A percentile compares a stretch with the other conserved stretches of the same genome.
Evolutionary conservation across 1,140 invertebrate genomes (phyloP).

Genomic region (Coenobita brevimanus): DNA sequence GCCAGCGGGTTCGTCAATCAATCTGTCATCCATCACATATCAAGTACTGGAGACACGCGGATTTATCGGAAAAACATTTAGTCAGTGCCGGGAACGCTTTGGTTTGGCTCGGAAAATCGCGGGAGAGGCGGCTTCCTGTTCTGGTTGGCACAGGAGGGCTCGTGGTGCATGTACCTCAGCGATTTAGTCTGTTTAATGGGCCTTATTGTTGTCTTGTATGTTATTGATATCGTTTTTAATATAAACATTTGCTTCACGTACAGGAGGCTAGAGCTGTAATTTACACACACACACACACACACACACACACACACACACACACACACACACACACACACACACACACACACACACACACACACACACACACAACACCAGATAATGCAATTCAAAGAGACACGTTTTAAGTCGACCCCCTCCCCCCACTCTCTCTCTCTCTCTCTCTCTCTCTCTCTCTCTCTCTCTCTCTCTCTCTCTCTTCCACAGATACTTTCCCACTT

Average conservation of each 20-base stretch:
- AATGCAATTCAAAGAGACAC: not conserved
- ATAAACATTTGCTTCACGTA: too few relatives aligned
- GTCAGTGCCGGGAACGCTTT: too few relatives aligned
- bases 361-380: not conserved
- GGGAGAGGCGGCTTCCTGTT: not conserved
- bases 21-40: too few relatives aligned
- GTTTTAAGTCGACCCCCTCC: not conserved
- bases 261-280: too few relatives aligned
- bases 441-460: not conserved
- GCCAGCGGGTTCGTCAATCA: too few relatives aligned
- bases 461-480: conserved; percentile 2
- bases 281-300: not conserved
- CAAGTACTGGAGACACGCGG: too few relatives aligned
- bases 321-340: conserved; percentile 3
- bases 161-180: too few relatives aligned
- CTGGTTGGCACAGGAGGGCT: not conserved
- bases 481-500: not conserved
- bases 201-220: too few relatives aligned
- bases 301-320: not conserved
- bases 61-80: too few relatives aligned
- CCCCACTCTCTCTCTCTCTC: not conserved
- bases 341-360: conserved; percentile 9
- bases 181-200: too few relatives aligned
- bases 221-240: too few relatives aligned
- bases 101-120: not conserved